These are phyloP conservation scores for Lineus longissimus DNA, from an alignment of 1,140 invertebrate genomes.

Conservation along the genomic window DNA sequence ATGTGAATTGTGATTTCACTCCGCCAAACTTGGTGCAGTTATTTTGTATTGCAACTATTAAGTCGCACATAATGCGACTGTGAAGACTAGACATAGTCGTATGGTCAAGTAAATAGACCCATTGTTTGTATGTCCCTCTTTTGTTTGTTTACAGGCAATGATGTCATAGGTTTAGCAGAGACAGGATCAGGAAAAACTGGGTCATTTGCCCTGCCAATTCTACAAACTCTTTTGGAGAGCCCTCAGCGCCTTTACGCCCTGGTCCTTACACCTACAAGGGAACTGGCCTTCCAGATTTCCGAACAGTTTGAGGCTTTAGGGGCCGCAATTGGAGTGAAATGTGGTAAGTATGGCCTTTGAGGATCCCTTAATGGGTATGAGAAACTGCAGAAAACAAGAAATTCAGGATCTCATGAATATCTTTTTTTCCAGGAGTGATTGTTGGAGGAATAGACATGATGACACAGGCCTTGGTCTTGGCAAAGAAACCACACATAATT, in stretches of 20 bases:
- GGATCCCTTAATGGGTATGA: neutral
- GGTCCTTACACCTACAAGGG: constrained; percentile 92
- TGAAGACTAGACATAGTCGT: no score
- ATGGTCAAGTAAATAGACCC: no score
- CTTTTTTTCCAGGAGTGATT: constrained; percentile 69
- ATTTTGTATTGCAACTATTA: no score
- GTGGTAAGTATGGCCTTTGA: constrained; percentile 63
- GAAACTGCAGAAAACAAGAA: neutral
- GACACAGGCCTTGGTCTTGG: constrained; percentile 80
- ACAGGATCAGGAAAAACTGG: constrained; percentile 98
- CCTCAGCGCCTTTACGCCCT: constrained; percentile 93
- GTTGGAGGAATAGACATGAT: constrained; percentile 99
- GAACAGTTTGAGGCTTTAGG: constrained; percentile 82
- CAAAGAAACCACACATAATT: constrained; percentile 93
- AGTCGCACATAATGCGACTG: no score
- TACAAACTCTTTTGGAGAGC: constrained; percentile 83
- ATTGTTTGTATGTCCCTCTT: no score
- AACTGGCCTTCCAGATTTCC: constrained; percentile 93
- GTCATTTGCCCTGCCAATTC: constrained; percentile 92
- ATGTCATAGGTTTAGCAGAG: constrained; percentile 94
- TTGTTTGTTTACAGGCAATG: constrained; percentile 64
- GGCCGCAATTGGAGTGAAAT: constrained; percentile 84
- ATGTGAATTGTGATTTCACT: no score
- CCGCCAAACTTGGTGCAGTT: no score
- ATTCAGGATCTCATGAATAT: neutral